Conservation (phyloP, 2,113 vertebrate species). For the Nesospiza acunhae region DNA sequence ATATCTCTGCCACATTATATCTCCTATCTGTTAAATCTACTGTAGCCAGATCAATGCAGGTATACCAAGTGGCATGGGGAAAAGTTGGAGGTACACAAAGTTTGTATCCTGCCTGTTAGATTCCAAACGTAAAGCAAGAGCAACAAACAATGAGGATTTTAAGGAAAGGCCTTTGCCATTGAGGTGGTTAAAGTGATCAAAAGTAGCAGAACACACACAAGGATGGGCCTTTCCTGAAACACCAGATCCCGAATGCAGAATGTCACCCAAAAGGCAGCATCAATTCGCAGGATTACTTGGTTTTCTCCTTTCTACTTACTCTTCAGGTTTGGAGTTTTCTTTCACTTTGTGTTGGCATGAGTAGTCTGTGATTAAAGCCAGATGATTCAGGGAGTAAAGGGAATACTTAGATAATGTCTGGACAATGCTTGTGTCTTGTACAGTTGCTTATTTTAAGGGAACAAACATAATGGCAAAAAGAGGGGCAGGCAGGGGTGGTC, state of each 20-base stretch:
- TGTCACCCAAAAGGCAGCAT: background rate
- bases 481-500: background rate
- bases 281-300: fast-evolving
- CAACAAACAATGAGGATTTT: background rate
- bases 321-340: background rate
- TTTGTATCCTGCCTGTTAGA: background rate
- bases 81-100: background rate
- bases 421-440: background rate
- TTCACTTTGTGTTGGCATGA: background rate
- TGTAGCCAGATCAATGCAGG: background rate
- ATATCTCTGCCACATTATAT: background rate
- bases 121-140: background rate
- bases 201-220: background rate
- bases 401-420: background rate
- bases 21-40: background rate
- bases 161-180: background rate
- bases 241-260: background rate
- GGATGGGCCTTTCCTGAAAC: background rate
- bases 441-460: background rate
- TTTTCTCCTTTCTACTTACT: background rate
- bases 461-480: background rate
- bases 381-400: background rate
- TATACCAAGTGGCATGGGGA: background rate
- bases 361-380: background rate
- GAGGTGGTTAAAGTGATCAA: background rate